These are phyloP conservation scores for Aporophyla lueneburgensis DNA, from an alignment of 2,888 invertebrate genomes.

Conservation along the genomic window DNA sequence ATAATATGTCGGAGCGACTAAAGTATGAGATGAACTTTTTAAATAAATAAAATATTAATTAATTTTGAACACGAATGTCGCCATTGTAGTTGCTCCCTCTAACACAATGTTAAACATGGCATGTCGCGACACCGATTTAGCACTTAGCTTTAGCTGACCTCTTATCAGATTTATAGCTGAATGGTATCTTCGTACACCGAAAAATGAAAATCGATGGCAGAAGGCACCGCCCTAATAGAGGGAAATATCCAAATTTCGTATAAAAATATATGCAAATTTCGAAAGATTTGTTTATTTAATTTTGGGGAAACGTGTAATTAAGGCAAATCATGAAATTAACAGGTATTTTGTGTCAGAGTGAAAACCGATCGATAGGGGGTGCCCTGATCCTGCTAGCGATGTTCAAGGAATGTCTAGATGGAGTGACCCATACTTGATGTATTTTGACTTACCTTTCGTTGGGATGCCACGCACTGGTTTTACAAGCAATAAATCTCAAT, in stretches of 20 bases:
- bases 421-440: too few species aligned
- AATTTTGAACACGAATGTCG: not conserved
- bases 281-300: not conserved
- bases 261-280: not conserved
- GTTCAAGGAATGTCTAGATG: not conserved
- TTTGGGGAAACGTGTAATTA: not conserved
- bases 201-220: slow-evolving; percentile 6
- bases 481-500: slow-evolving; percentile 2
- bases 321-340: not conserved
- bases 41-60: not conserved
- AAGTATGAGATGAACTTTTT: not conserved
- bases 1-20: not conserved
- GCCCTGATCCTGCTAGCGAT: not conserved
- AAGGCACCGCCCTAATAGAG: slow-evolving; percentile 27
- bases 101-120: not conserved
- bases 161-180: slow-evolving; percentile 9
- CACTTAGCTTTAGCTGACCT: slow-evolving; percentile 41
- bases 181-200: slow-evolving; percentile 27
- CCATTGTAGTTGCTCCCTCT: not conserved
- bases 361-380: not conserved
- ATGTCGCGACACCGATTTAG: slow-evolving; percentile 14
- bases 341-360: not conserved
- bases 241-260: slow-evolving; percentile 15
- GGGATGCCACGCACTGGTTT: not conserved
- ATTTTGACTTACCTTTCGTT: slow-evolving; percentile 7